Percentiles rank a stretch among this genome's conserved stretches.
phyloP scores from a whole-genome alignment of 2,113 vertebrate species.

The Pomatorhinus ruficollis region DNA sequence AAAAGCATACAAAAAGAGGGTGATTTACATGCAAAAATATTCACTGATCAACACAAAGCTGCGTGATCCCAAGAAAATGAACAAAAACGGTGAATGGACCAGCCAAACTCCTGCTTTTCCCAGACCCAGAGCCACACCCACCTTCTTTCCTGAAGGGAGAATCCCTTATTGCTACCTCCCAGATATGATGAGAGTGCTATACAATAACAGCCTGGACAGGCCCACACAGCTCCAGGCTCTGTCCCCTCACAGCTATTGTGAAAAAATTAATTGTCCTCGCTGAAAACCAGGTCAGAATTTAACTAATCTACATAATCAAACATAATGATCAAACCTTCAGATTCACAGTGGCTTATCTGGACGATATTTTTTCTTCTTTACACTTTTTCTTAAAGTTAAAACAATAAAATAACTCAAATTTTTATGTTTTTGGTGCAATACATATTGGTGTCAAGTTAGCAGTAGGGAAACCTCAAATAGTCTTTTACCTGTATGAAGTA shows the following conservation, averaged over 20 bases:
- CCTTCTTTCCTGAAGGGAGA: not conserved
- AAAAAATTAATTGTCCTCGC: not conserved
- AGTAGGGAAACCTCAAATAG: not conserved
- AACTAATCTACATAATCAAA: not conserved
- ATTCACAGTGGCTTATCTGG: not conserved
- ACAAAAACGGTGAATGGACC: not conserved
- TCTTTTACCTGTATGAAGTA: not conserved
- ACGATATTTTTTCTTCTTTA: not conserved
- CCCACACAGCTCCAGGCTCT: not conserved
- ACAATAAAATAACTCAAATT: not conserved
- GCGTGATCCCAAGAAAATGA: not conserved
- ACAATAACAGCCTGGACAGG: not conserved
- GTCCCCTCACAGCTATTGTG: not conserved
- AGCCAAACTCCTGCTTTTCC: rapidly evolving
- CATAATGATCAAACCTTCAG: not conserved
- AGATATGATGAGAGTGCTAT: not conserved
- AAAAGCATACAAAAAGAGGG: rapidly evolving
- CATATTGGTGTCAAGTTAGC: not conserved
- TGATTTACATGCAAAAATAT: not conserved
- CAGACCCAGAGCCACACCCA: rapidly evolving
- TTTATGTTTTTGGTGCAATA: not conserved
- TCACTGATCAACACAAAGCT: not conserved
- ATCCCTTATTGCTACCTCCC: not conserved
- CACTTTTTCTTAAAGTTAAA: not conserved
- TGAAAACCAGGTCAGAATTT: not conserved